Base-by-base conservation (phyloP, 2,113 vertebrate species). In the Callorhinus ursinus region DNA sequence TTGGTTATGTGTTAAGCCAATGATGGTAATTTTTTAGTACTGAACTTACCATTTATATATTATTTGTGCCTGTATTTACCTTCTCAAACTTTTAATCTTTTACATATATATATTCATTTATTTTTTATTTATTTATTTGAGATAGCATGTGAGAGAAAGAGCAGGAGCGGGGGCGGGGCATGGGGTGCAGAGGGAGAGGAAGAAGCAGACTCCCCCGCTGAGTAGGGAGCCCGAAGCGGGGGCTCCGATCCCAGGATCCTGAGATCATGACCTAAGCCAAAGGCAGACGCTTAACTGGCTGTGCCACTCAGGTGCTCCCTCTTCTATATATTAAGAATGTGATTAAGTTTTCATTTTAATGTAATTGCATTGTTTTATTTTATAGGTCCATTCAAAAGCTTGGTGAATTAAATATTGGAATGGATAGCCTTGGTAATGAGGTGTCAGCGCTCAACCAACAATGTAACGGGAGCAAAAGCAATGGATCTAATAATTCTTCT, bases 351-450 rank as follows among this genome's bases (percentile, higher is more conserved):
- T 67, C 42, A 24, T 88, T 90, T 95, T 72, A 67, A 95, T 91
- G 49, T 94, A 31, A 67, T 67, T 96, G 15, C 2, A 22, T 72
- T 85, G 79, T 61, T 16, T 95, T 96, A 93, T 88, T 95, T 88
- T 93, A 6, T 90, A 99, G 99, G 96, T 99, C 99, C 85, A 99
- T 99, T 98, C 99, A 99, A 98, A 99, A 99, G 97, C 98, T 99
- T 90, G 99, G 99, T 97, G 99, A 99, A 97, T 99, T 99, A 98
- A 99, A 99, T 88, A 99, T 99, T 93, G 99, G 99, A 67, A 99
- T 99, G 96, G 99, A 99, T 90, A 99, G 97, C 97, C 98, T 99
- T 92, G 99, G 99, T 95, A 99, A 99, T 33, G 99, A 99, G n/a
- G 98, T 99, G 7, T 98, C 99, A 6, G 95, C 98, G 2, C 98